Conservation (phyloP, 2,113 vertebrate species). For the Percopsis transmontana region DNA sequence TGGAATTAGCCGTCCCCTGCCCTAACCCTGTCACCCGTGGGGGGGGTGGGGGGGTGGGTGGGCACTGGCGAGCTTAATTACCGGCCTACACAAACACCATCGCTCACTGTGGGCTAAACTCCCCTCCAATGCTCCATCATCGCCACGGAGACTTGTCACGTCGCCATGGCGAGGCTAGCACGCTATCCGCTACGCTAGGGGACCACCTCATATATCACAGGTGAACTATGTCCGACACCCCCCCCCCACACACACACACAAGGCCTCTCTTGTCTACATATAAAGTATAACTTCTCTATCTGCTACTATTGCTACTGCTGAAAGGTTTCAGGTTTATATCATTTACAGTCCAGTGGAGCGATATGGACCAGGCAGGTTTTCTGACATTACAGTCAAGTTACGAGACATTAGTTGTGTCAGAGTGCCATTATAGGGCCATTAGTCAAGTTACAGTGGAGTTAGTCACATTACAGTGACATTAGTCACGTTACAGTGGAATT, state of each 20-base stretch:
- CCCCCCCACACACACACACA: background rate
- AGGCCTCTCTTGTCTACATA: background rate
- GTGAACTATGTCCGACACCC: conserved; percentile 9
- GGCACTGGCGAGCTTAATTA: conserved; percentile 35
- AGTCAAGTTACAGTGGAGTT: no score
- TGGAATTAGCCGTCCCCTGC: conserved; percentile 25
- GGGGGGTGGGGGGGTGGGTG: background rate
- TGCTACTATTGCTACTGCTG: no score
- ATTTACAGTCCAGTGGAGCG: no score
- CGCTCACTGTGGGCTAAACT: conserved; percentile 6
- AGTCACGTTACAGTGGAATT: no score
- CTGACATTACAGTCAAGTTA: no score
- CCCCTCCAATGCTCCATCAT: conserved; percentile 11
- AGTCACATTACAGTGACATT: no score
- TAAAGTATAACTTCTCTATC: no score
- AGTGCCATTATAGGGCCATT: no score
- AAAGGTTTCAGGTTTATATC: no score
- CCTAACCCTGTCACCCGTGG: conserved; percentile 8
- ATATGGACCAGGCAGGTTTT: no score
- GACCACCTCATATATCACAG: conserved; percentile 26
- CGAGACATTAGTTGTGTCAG: no score
- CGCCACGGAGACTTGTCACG: conserved; percentile 8
- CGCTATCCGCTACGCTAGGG: background rate
- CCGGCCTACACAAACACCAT: conserved; percentile 27
- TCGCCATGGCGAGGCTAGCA: background rate